Evolutionary conservation across 2,888 invertebrate genomes (phyloP).

Genomic region (Drosophila imparisetae): DNA sequence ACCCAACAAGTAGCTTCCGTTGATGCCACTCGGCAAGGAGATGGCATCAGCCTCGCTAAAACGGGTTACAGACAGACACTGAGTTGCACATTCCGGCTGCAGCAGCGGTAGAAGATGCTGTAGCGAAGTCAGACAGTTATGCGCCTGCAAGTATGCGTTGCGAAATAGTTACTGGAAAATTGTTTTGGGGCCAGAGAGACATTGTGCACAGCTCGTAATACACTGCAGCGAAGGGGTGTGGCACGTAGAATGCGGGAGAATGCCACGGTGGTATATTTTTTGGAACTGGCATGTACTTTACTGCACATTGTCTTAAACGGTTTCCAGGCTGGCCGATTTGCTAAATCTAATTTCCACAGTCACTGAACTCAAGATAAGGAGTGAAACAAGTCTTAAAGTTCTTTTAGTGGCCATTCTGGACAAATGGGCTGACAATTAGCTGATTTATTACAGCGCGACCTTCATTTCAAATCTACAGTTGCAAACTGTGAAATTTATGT

Average conservation of each 20-base stretch:
- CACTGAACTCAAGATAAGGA: not conserved
- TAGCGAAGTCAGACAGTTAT: conserved; percentile 47
- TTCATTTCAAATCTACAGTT: conserved; percentile 9
- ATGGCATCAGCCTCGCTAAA: conserved; percentile 38
- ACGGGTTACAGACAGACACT: conserved; percentile 44
- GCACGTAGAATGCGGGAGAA: not conserved
- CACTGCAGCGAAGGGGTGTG: conserved; percentile 27
- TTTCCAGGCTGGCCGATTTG: conserved; percentile 7
- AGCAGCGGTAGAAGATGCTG: conserved; percentile 11
- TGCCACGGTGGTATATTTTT: conserved; percentile 17
- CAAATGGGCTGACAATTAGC: not conserved
- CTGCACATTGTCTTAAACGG: conserved; percentile 24
- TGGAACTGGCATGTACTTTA: conserved; percentile 4
- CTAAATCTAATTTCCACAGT: conserved; percentile 1
- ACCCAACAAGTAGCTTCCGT: conserved; percentile 71
- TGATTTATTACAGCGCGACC: conserved; percentile 17
- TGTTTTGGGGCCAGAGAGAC: conserved; percentile 52
- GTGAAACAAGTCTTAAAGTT: conserved; percentile 3
- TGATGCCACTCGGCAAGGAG: conserved; percentile 33
- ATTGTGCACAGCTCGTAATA: conserved; percentile 46
- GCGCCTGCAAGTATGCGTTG: conserved; percentile 69
- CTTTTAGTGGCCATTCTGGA: not conserved
- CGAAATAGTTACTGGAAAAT: conserved; percentile 61
- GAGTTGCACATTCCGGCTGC: conserved; percentile 53
- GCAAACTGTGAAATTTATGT: not conserved